Evolutionary conservation across 53 echinoderm and acorn worm genomes (phyloP).

Genomic region (Zoroaster sp.): DNA sequence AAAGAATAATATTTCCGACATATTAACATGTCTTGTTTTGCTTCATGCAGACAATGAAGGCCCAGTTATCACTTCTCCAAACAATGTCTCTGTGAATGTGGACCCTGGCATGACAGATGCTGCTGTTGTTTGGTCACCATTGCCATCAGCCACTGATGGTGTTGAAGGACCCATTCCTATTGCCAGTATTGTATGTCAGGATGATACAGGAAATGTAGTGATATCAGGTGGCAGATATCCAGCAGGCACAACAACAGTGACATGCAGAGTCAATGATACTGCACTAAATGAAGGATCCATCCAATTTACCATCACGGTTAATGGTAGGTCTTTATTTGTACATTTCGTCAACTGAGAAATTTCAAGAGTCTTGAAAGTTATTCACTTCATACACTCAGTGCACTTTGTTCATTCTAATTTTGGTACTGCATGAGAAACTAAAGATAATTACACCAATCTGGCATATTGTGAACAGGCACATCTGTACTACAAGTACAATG

Average conservation of each 20-base stretch:
- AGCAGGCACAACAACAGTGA: not conserved
- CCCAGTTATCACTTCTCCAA: not conserved
- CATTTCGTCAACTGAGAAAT: too few species aligned
- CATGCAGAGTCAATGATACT: not conserved
- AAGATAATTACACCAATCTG: too few species aligned
- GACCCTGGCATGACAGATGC: not conserved
- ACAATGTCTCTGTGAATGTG: not conserved
- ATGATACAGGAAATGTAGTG: not conserved
- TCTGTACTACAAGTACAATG: too few species aligned
- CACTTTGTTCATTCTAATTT: too few species aligned
- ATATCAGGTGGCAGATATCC: not conserved
- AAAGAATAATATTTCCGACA: too few species aligned
- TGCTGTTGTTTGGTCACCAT: not conserved
- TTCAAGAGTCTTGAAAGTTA: too few species aligned
- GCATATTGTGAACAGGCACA: too few species aligned
- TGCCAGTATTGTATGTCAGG: not conserved
- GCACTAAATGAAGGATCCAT: not conserved
- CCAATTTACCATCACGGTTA: not conserved
- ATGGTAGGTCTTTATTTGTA: not conserved
- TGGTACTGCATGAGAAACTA: too few species aligned
- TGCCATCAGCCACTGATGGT: not conserved
- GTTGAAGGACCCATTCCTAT: not conserved
- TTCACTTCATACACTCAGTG: too few species aligned
- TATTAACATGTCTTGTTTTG: too few species aligned
- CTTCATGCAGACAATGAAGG: not conserved